phyloP scores from a whole-genome alignment of 2,888 invertebrate genomes.

The Serripes groenlandicus region DNA sequence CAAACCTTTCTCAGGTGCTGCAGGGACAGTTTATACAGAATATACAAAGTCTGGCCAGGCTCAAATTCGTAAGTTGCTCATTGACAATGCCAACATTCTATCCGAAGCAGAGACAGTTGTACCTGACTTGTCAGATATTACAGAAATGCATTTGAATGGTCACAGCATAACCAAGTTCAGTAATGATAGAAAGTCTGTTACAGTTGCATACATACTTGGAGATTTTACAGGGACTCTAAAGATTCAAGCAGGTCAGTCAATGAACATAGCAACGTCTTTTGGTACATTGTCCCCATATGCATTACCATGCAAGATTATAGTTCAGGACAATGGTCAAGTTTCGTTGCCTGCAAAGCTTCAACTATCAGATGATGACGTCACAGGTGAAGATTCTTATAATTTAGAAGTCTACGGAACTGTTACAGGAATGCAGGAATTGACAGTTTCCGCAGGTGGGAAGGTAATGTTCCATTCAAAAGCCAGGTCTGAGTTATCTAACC shows the following conservation, averaged over 20 bases:
- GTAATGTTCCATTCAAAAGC: constrained; percentile 65
- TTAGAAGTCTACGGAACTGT: constrained; percentile 71
- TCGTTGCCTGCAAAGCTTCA: constrained; percentile 72
- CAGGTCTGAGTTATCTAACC: constrained; percentile 59
- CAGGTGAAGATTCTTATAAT: constrained; percentile 57
- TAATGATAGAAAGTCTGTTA: constrained; percentile 13
- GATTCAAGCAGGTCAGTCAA: constrained; percentile 56
- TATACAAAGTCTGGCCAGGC: constrained; percentile 66
- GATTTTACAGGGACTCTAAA: constrained; percentile 70
- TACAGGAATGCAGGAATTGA: constrained; percentile 68
- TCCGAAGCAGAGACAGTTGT: constrained; percentile 52
- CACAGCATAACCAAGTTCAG: constrained; percentile 47
- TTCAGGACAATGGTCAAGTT: constrained; percentile 56
- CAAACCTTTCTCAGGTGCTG: constrained; percentile 62
- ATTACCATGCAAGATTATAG: constrained; percentile 67
- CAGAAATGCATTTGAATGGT: constrained; percentile 61
- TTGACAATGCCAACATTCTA: constrained; percentile 62
- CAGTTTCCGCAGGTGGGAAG: constrained; percentile 70
- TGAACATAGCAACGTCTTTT: constrained; percentile 72
- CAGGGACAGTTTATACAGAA: constrained; percentile 72
- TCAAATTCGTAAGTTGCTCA: constrained; percentile 41
- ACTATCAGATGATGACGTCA: constrained; percentile 63
- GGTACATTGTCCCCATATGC: constrained; percentile 74
- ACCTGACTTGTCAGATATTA: constrained; percentile 30
- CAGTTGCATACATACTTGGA: constrained; percentile 65